Evolutionary conservation across 2,113 vertebrate genomes (phyloP).

Genomic region (Mustela nigripes): DNA sequence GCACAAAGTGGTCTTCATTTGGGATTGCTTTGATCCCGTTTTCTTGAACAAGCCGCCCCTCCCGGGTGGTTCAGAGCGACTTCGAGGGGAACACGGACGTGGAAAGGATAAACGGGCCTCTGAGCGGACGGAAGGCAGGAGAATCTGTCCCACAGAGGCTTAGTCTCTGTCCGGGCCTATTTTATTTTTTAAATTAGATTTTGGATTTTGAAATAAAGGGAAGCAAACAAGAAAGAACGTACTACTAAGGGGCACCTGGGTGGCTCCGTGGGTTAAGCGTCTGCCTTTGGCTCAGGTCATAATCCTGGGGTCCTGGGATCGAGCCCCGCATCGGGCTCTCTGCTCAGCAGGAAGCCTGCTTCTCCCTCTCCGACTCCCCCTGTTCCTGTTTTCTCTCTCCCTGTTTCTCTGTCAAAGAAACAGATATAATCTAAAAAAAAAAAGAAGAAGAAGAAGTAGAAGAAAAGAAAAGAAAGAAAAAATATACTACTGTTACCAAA

Average conservation of each 20-base stretch:
- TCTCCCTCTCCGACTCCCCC: too few relatives aligned
- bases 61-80: neutral
- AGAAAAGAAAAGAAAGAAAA: neutral
- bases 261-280: too few relatives aligned
- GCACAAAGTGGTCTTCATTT: neutral
- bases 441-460: too few relatives aligned
- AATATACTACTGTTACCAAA: neutral
- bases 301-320: too few relatives aligned
- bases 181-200: neutral
- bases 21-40: neutral
- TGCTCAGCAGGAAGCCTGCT: too few relatives aligned
- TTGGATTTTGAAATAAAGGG: neutral
- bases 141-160: neutral
- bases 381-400: too few relatives aligned
- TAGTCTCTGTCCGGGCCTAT: neutral
- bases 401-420: too few relatives aligned
- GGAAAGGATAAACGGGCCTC: rapidly evolving
- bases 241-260: too few relatives aligned
- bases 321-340: too few relatives aligned
- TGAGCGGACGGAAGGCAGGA: neutral
- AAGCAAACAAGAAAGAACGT: neutral
- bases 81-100: neutral
- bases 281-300: too few relatives aligned
- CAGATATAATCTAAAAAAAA: neutral
- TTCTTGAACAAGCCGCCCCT: rapidly evolving